Evolutionary conservation across 2,888 invertebrate species (phyloP), one percentile per base, ranked within the genome.

Genomic region (Macrophya annulata): DNA sequence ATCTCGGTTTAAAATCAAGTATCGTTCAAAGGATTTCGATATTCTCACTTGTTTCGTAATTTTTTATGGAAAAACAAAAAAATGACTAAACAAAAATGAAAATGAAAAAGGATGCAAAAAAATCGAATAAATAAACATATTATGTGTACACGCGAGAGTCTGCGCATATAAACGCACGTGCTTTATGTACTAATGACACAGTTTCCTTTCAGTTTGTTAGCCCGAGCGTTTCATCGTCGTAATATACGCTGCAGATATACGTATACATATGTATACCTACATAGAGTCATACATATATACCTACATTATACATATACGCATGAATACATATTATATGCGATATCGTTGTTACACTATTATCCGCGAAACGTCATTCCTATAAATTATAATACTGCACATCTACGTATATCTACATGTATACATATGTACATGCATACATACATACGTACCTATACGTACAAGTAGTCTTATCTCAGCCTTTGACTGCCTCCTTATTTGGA

Each of bases 201-300:
- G 74, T 68, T 74, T 74, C 74, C 74, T 74, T 74, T 74, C 17
- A 74, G 43, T 74, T 74, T 74, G 74, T 74, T 74, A 68, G 68
- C 74, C 43, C 43, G 43, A 74, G 74, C 74, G 74, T 74, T 45
- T 43, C 43, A 74, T 45, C 43, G 74, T 31, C 45, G 17, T 74
- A 21, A 45, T n/a, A 37, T 68, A 68, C 17, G 37, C 48, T 48
- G 48, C 37, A 68, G 31, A 68, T 15, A 68, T 4, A 15, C 12
- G 37, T 37, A 65, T 31, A 59, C 3, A 65, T 15, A 5, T 31
- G 12, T 3, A 15, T 65, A 65, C 65, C 4, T 37, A 25, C n/a
- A 25, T n/a, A 62, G 6, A 25, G 21, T 9, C 10, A 25, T 62
- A 10, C 3, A 37, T 17, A 43, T 4, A 40, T 71, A 62, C n/a